phyloP scores from a whole-genome alignment of 2,113 vertebrate species.

The Barnardius zonarius region DNA sequence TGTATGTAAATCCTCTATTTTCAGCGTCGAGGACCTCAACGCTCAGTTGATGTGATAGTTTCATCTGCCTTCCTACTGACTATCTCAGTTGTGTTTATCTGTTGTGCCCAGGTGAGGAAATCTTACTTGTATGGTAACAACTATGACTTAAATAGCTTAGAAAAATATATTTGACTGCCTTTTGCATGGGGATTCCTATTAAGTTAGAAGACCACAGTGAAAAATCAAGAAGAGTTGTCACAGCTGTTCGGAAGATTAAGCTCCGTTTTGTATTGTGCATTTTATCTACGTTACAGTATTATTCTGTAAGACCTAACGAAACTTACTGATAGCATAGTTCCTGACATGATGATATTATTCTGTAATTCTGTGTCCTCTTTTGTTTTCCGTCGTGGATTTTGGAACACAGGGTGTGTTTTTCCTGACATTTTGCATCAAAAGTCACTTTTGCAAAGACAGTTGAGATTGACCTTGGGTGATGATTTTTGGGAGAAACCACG shows the following conservation, averaged over 20 bases:
- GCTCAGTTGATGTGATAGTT: constrained; percentile 97
- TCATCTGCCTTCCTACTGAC: constrained; percentile 97
- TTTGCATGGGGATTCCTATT: neutral
- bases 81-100: constrained; percentile 96
- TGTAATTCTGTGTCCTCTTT: neutral
- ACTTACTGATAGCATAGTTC: neutral
- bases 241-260: neutral
- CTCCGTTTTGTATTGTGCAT: neutral
- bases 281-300: neutral
- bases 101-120: constrained; percentile 94
- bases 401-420: neutral
- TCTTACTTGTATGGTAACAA: neutral
- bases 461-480: neutral
- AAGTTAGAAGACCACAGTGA: neutral
- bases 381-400: neutral
- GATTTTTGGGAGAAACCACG: neutral
- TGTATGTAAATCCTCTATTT: neutral
- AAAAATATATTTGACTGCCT: neutral
- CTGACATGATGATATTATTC: neutral
- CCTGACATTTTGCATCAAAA: neutral
- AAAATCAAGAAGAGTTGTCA: neutral
- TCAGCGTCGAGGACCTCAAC: constrained; percentile 94
- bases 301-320: neutral
- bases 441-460: neutral
- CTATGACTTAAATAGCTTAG: neutral